A percentile compares a stretch with the other conserved stretches of the same genome.
phyloP scores from a whole-genome alignment of 2,113 vertebrate genomes.

The Passer domesticus region DNA sequence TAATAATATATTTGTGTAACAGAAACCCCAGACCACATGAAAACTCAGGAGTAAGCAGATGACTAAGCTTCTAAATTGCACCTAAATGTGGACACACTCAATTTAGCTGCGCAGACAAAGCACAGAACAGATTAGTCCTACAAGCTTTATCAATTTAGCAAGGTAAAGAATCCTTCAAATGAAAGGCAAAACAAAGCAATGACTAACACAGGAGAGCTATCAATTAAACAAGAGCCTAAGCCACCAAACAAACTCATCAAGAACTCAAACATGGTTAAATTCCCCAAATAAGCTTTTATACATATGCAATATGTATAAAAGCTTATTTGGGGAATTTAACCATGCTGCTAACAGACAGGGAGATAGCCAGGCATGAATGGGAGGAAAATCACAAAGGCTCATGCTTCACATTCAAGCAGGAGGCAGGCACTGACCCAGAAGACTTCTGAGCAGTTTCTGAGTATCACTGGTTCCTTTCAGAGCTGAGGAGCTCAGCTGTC shows the following conservation, averaged over 20 bases:
- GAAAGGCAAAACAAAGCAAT: background rate
- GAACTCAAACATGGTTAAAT: background rate
- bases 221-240: background rate
- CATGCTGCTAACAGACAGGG: background rate
- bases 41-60: constrained; percentile 49
- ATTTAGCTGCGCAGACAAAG: constrained; percentile 43
- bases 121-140: background rate
- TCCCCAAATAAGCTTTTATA: background rate
- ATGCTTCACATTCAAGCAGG: background rate
- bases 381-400: background rate
- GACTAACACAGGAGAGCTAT: background rate
- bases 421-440: background rate
- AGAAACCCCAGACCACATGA: constrained; percentile 53
- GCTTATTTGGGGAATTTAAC: no score
- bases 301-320: background rate
- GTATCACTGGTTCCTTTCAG: background rate
- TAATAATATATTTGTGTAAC: constrained; percentile 53
- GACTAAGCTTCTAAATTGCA: constrained; percentile 45
- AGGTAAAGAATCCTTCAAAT: background rate
- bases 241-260: background rate
- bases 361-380: background rate
- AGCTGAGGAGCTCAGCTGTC: background rate
- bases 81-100: constrained; percentile 51
- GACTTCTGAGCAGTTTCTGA: background rate
- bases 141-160: constrained; percentile 29